Conservation (phyloP, 2,888 invertebrate species). For the Ochropacha duplaris region DNA sequence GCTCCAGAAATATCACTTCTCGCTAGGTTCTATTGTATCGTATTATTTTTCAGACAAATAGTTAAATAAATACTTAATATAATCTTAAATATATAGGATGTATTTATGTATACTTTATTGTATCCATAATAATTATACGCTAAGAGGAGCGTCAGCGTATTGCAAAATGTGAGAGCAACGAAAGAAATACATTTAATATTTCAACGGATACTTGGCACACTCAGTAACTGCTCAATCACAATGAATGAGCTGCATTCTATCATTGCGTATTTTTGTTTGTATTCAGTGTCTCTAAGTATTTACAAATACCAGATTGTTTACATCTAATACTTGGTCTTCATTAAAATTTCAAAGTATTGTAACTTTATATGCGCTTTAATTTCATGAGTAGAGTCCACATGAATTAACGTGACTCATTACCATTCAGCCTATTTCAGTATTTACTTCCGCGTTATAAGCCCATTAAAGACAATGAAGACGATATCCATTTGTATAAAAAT, state of each 20-base stretch:
- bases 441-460: slow-evolving; percentile 48
- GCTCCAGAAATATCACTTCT: slow-evolving; percentile 39
- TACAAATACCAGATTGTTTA: not conserved
- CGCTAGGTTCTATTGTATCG: too few species aligned
- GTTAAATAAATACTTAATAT: not conserved
- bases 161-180: not conserved
- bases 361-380: not conserved
- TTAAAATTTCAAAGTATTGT: not conserved
- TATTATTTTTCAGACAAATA: too few species aligned
- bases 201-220: slow-evolving; percentile 19
- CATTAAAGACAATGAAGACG: slow-evolving; percentile 46
- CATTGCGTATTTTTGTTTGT: not conserved
- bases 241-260: not conserved
- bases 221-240: slow-evolving; percentile 4
- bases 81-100: not conserved
- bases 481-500: slow-evolving; percentile 48
- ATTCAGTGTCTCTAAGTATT: slow-evolving; percentile 4
- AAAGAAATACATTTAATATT: slow-evolving; percentile 19
- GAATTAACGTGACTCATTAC: slow-evolving; percentile 24
- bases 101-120: not conserved
- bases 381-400: not conserved
- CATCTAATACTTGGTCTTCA: not conserved
- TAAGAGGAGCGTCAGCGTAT: too few species aligned
- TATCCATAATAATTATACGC: too few species aligned
- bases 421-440: slow-evolving; percentile 38